Conservation (phyloP, 2,797 vertebrate species). For the Dryobates pubescens region DNA sequence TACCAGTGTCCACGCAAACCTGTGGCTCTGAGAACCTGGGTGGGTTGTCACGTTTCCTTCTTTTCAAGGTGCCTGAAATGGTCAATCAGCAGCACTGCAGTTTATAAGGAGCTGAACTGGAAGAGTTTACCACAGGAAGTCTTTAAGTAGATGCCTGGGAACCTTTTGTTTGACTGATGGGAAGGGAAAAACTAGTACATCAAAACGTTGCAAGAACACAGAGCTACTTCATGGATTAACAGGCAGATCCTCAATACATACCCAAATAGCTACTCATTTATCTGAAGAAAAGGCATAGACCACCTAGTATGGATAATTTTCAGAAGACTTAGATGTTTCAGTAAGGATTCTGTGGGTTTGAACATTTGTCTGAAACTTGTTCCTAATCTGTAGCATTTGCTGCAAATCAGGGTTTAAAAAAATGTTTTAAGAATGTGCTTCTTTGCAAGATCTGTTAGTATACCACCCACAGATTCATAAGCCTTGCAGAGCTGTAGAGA, state of each 20-base stretch:
- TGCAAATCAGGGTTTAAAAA: neutral
- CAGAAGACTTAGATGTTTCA: neutral
- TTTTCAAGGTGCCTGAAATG: neutral
- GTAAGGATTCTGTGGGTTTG: neutral
- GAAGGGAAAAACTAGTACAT: neutral
- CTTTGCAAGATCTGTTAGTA: neutral
- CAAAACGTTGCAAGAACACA: neutral
- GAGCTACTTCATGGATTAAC: neutral
- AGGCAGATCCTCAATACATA: neutral
- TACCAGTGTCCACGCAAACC: neutral
- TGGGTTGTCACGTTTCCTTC: neutral
- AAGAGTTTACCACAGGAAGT: neutral
- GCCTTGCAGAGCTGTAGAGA: neutral
- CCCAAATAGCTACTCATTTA: neutral
- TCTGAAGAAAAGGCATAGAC: neutral
- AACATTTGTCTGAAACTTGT: neutral
- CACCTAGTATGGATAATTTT: neutral
- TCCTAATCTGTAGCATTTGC: neutral
- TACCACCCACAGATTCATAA: neutral
- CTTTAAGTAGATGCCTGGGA: neutral
- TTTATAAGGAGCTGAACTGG: neutral
- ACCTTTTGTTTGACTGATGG: accelerated
- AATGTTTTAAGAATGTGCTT: neutral
- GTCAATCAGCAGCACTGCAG: neutral
- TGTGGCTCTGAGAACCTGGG: neutral